These are phyloP conservation scores for Euphydryas editha DNA, from an alignment of 2,888 invertebrate species.

Conservation along the genomic window DNA sequence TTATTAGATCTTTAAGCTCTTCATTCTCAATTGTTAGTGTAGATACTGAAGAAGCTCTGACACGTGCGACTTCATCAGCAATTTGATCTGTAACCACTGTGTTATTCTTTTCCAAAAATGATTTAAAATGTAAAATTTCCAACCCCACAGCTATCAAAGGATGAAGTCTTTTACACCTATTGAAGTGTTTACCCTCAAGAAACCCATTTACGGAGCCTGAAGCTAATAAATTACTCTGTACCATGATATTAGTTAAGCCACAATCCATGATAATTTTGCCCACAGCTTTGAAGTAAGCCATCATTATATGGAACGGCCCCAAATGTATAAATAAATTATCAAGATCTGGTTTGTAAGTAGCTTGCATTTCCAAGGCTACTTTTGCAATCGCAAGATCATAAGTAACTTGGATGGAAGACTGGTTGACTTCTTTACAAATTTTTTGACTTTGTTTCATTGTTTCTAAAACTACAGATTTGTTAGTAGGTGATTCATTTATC, in stretches of 20 bases:
- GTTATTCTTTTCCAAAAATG: conserved; percentile 30
- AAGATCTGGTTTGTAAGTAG: neutral
- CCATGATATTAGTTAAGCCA: conserved; percentile 46
- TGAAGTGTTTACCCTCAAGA: conserved; percentile 51
- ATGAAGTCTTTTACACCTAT: conserved; percentile 49
- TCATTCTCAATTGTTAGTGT: conserved; percentile 30
- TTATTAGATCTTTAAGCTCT: conserved; percentile 25
- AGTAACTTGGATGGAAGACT: neutral
- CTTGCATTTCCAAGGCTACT: neutral
- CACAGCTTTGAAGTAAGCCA: conserved; percentile 46
- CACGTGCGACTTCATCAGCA: conserved; percentile 26
- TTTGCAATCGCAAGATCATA: conserved; percentile 41
- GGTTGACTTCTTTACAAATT: neutral
- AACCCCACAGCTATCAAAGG: conserved; percentile 36
- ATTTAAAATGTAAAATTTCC: conserved; percentile 39
- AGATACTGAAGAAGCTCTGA: conserved; percentile 20
- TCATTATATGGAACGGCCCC: neutral
- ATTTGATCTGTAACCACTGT: conserved; percentile 27
- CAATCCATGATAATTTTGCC: conserved; percentile 49
- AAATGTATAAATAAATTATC: neutral
- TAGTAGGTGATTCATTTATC: conserved; percentile 49
- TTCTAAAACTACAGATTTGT: conserved; percentile 43
- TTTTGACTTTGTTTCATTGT: conserved; percentile 40
- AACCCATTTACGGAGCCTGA: conserved; percentile 50
- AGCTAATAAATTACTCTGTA: conserved; percentile 47